A percentile compares a stretch with the other conserved stretches of the same genome.
Evolutionary conservation across 2,888 invertebrate species (phyloP).

Genomic region (Myopa tessellatipennis): DNA sequence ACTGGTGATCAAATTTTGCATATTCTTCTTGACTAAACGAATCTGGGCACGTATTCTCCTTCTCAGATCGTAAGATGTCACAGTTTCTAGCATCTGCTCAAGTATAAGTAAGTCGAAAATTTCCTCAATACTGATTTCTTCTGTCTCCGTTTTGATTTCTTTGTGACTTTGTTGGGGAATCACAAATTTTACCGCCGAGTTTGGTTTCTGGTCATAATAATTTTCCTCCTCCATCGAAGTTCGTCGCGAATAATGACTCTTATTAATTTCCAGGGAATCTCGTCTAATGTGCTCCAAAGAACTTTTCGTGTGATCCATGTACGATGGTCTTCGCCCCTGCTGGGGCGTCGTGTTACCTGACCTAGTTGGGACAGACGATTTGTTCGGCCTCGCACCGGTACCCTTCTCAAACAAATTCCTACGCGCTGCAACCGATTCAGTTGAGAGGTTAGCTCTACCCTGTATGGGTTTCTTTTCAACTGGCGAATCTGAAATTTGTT

Average conservation of each 20-base stretch:
- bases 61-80: slow-evolving; percentile 81
- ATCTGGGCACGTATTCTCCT: slow-evolving; percentile 83
- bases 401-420: slow-evolving; percentile 64
- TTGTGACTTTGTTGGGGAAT: slow-evolving; percentile 74
- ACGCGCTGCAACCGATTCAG: slow-evolving; percentile 61
- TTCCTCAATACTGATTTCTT: slow-evolving; percentile 75
- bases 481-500: slow-evolving; percentile 57
- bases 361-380: slow-evolving; percentile 26
- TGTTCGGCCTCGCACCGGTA: slow-evolving; percentile 11
- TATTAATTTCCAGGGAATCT: slow-evolving; percentile 64
- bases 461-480: slow-evolving; percentile 38
- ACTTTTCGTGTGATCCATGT: slow-evolving; percentile 67
- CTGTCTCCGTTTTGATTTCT: slow-evolving; percentile 68
- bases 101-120: slow-evolving; percentile 78
- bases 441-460: slow-evolving; percentile 47
- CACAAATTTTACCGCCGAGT: slow-evolving; percentile 75
- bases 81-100: slow-evolving; percentile 80
- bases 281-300: slow-evolving; percentile 66
- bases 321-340: slow-evolving; percentile 62
- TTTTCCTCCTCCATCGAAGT: slow-evolving; percentile 61
- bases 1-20: slow-evolving; percentile 66
- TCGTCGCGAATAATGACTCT: slow-evolving; percentile 60
- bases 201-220: slow-evolving; percentile 67
- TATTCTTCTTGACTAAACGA: slow-evolving; percentile 77
- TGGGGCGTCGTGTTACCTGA: slow-evolving; percentile 37